phyloP scores from a whole-genome alignment of 2,888 invertebrate species.

The Acanthopleura granulata region DNA sequence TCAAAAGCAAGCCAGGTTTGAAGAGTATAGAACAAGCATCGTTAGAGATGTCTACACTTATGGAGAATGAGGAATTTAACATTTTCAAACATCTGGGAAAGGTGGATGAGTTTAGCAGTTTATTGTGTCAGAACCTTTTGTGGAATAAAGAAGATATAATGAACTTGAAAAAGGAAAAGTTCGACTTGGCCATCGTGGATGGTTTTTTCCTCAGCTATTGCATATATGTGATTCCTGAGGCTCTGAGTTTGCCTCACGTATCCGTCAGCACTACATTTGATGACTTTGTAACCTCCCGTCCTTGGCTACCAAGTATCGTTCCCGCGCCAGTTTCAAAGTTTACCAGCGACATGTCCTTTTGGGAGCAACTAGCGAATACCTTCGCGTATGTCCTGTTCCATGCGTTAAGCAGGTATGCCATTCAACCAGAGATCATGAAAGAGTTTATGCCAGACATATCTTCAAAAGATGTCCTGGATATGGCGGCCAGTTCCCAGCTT shows the following conservation, averaged over 20 bases:
- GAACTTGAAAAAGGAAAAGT: constrained; percentile 14
- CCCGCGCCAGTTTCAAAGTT: background rate
- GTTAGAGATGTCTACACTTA: background rate
- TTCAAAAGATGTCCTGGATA: constrained; percentile 27
- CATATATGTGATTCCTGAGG: constrained; percentile 23
- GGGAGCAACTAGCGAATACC: background rate
- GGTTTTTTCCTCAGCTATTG: constrained; percentile 5
- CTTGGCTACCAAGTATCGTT: background rate
- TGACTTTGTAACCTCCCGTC: background rate
- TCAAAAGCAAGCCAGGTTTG: background rate
- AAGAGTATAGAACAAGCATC: background rate
- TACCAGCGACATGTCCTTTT: background rate
- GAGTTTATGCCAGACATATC: constrained; percentile 34
- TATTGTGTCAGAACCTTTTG: background rate
- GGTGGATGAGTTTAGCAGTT: background rate
- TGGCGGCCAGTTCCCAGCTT: constrained; percentile 26
- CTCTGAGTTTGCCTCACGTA: constrained; percentile 26
- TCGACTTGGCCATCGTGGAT: constrained; percentile 29
- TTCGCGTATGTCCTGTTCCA: background rate
- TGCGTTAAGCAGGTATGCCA: background rate
- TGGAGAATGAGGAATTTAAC: background rate
- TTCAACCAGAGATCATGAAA: constrained; percentile 29
- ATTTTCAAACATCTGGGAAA: constrained; percentile 2
- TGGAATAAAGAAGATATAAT: background rate
- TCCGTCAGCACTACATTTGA: constrained; percentile 9